Evolutionary conservation across 1,140 invertebrate species (phyloP).

Genomic region (Palaemon carinicauda): DNA sequence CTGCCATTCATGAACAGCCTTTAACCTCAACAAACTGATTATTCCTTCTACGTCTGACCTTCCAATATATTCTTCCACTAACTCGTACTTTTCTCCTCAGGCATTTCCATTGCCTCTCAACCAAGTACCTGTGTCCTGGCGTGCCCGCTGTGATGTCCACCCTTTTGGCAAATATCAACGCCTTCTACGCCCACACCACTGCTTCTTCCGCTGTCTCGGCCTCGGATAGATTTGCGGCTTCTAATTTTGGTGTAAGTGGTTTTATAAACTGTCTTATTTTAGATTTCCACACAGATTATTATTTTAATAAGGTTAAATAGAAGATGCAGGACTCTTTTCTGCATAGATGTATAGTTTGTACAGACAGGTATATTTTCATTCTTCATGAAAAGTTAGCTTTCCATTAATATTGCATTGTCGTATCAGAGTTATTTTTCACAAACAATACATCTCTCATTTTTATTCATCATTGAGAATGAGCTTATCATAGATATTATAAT

Average conservation of each 20-base stretch:
- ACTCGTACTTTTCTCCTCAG: slow-evolving; percentile 68
- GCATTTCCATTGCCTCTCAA: slow-evolving; percentile 98
- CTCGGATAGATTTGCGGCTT: slow-evolving; percentile 97
- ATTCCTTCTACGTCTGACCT: too few relatives aligned
- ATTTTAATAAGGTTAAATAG: too few relatives aligned
- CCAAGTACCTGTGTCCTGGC: slow-evolving; percentile 97
- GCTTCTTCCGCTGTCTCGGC: slow-evolving; percentile 97
- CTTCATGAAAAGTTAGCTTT: too few relatives aligned
- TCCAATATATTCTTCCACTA: not conserved
- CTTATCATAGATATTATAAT: too few relatives aligned
- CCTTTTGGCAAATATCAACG: slow-evolving; percentile 97
- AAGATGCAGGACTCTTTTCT: not conserved
- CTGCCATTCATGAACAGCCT: too few relatives aligned
- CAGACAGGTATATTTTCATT: slow-evolving; percentile 16
- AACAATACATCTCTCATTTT: too few relatives aligned
- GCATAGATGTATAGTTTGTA: not conserved
- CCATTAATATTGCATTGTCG: too few relatives aligned
- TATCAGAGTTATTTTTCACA: not conserved
- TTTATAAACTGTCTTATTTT: too few relatives aligned
- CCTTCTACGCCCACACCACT: slow-evolving; percentile 99
- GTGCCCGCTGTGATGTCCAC: slow-evolving; percentile 99
- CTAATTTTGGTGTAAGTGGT: slow-evolving; percentile 95
- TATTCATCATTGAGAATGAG: too few relatives aligned
- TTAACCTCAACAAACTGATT: too few relatives aligned
- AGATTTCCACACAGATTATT: too few relatives aligned